Conservation (phyloP, 2,797 vertebrate species). For the Mareca strepera region DNA sequence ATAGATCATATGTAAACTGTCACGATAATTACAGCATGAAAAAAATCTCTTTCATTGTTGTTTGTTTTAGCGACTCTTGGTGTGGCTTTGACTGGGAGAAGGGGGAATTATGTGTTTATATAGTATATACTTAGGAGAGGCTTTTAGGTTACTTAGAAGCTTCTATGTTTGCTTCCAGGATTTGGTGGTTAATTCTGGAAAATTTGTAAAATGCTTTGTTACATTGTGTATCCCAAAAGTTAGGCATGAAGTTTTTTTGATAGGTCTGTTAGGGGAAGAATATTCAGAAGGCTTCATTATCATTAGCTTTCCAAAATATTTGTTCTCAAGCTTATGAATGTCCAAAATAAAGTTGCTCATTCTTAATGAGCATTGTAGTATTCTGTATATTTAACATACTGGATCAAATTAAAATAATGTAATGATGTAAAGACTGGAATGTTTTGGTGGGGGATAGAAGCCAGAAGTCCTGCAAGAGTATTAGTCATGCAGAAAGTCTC, state of each 20-base stretch:
- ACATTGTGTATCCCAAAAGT: neutral
- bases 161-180: neutral
- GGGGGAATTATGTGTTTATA: neutral
- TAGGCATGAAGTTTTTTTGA: neutral
- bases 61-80: neutral
- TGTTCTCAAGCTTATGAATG: neutral
- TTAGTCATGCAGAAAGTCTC: neutral
- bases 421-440: neutral
- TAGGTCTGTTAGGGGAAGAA: neutral
- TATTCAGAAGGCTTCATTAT: neutral
- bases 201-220: neutral
- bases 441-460: neutral
- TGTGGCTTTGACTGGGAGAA: neutral
- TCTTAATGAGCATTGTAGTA: neutral
- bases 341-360: neutral
- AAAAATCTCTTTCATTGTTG: neutral
- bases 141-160: neutral
- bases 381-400: neutral
- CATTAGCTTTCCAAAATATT: neutral
- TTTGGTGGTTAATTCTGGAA: slow-evolving; percentile 5
- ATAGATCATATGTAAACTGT: slow-evolving; percentile 48
- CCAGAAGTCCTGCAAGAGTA: neutral
- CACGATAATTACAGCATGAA: slow-evolving; percentile 23
- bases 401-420: neutral
- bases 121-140: neutral